Base-by-base conservation (phyloP, 1,140 invertebrate genomes). In the Cherax quadricarinatus region DNA sequence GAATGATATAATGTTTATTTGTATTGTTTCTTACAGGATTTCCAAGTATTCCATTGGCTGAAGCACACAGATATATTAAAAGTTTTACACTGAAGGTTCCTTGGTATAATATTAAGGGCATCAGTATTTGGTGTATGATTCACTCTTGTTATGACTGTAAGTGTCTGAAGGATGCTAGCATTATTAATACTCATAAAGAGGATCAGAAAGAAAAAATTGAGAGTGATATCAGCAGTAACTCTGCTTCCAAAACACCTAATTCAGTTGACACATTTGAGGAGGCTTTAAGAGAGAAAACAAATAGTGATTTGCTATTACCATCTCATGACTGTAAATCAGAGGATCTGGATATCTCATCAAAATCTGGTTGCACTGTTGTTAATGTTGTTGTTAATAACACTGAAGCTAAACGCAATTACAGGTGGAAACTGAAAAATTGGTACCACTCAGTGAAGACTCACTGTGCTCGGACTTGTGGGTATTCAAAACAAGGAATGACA, bases 101-200 rank as follows among this genome's bases (percentile, higher is more conserved):
- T 9, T 93, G 92, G 92, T 93, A 91, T 84, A 85, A 93, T 70
- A 81, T 93, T 16, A 91, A 91, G 48, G 92, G 92, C 41, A 88
- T 91, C 49, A 93, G 92, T 62, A 66, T 93, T 16, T 93, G 92
- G 92, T 93, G 92, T 60, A 93, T 93, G 92, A 60, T 81, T 88
- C 92, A 93, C 41, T 88, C 88, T 1, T 93, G 92, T 48, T 93
- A 93, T 84, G 92, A 93, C 85, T 93, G 92, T 60, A 70, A 48
- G n/a, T 93, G 92, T 79, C 78, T 93, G 0, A 82, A 78, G 24
- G 92, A 93, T 60, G 57, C 83, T 18, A 81, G 30, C 57, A 91
- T 83, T 62, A 30, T 62, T 83, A 53, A 86, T 9, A 7, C 57
- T 24, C 18, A 48, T 10, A 70, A 62, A n/a, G 84, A 49, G 62